Base-by-base conservation (phyloP, 1,140 invertebrate genomes). In the Mylabris phalerata region DNA sequence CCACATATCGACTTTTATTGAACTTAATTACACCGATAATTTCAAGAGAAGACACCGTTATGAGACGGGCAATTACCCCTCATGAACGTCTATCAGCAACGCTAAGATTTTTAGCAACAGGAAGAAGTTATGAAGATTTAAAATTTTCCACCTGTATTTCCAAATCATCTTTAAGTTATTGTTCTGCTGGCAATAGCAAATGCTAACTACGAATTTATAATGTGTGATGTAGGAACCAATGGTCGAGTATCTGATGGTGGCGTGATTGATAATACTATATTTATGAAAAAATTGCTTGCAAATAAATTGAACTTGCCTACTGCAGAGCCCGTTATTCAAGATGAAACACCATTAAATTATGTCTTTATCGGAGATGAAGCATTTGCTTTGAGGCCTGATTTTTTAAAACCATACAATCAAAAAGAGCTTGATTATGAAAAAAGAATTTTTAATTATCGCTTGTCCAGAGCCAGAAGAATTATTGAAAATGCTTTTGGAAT, bases 401-500 rank as follows among this genome's bases (percentile, higher is more conserved):
- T 75, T 43, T 58, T 74, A 62, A 74, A 68, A 40, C 74, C 71
- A 51, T 75, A 62, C 49, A 60, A 55, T 13, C 44, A 50, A 58
- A 57, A 45, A 47, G 41, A 55, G 44, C 13, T 65, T 46, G 48
- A 60, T 56, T 19, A 57, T 25, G 57, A 66, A 19, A 63, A 65
- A 50, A 66, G 63, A 48, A 65, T 67, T 47, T 74, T 56, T 73
- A 73, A 76, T 59, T 75, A 71, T 48, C 49, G 75, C 40, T 47
- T 74, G 10, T 65, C 61, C 11, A 40, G 43, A n/a, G 42, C 25
- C 69, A 56, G 75, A 55, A 52, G 71, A 10, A 67, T 61, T 2
- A 67, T 74, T 4, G 75, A 78, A 64, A 73, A 73, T 63, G 60
- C 67, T 38, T 75, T 76, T 68, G 73, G 73, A 3, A 75, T 77